A percentile compares a stretch with the other conserved stretches of the same genome.
Conservation (phyloP, 2,113 vertebrate species). For the Heterocephalus glaber region DNA sequence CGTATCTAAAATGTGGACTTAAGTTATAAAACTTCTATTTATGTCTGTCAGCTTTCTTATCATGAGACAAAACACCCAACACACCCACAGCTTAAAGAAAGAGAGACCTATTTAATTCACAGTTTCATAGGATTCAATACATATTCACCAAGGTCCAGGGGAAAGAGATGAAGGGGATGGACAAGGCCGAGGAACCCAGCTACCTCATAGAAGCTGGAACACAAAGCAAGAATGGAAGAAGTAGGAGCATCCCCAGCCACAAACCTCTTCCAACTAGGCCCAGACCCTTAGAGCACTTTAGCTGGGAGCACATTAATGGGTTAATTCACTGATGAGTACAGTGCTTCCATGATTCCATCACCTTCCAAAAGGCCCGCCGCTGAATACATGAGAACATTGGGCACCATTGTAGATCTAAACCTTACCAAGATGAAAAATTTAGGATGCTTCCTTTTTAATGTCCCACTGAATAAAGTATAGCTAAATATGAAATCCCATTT, state of each 20-base stretch:
- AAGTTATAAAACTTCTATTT: neutral
- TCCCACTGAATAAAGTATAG: neutral
- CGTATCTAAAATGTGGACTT: neutral
- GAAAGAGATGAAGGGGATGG: neutral
- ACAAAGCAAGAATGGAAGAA: neutral
- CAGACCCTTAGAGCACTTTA: neutral
- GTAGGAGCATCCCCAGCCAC: fast-evolving
- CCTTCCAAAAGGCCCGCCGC: neutral
- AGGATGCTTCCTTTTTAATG: neutral
- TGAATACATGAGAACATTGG: neutral
- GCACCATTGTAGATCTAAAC: neutral
- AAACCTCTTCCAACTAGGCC: neutral
- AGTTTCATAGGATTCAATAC: neutral
- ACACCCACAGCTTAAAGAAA: neutral
- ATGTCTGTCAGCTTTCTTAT: neutral
- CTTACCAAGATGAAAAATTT: neutral
- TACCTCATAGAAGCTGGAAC: neutral
- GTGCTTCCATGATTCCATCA: neutral
- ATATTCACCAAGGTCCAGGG: neutral
- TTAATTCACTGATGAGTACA: neutral
- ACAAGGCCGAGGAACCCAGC: neutral
- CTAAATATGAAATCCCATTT: neutral
- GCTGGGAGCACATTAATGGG: neutral
- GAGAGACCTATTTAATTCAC: neutral
- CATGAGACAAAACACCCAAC: neutral